These are phyloP conservation scores for Drosophila saltans DNA, from an alignment of 1,140 invertebrate species.

Conservation along the genomic window DNA sequence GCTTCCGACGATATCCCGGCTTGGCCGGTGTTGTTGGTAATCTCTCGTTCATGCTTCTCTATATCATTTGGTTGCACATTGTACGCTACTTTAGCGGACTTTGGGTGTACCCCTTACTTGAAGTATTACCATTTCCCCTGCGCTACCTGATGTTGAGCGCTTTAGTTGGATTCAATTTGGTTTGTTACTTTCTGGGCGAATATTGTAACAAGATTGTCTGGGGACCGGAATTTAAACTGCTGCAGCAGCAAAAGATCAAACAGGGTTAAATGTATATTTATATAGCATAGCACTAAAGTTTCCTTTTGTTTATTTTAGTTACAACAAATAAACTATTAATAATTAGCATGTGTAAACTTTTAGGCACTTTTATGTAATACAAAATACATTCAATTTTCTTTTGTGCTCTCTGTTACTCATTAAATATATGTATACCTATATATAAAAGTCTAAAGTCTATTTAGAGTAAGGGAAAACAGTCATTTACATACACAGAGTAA, in stretches of 20 bases:
- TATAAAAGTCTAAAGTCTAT: slow-evolving; percentile 35
- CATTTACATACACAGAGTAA: slow-evolving; percentile 29
- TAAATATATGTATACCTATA: slow-evolving; percentile 11
- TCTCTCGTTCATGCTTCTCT: slow-evolving; percentile 62
- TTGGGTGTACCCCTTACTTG: slow-evolving; percentile 74
- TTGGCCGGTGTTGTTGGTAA: slow-evolving; percentile 59
- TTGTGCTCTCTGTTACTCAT: slow-evolving; percentile 7
- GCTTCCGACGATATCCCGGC: slow-evolving; percentile 67
- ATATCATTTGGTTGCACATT: slow-evolving; percentile 76
- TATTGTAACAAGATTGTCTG: slow-evolving; percentile 62
- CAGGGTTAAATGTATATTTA: slow-evolving; percentile 26
- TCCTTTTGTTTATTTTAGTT: slow-evolving; percentile 67
- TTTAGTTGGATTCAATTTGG: slow-evolving; percentile 61
- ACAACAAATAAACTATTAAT: slow-evolving; percentile 53
- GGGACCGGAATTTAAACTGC: slow-evolving; percentile 62
- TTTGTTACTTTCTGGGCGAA: slow-evolving; percentile 68
- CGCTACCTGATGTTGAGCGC: slow-evolving; percentile 61
- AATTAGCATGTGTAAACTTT: slow-evolving; percentile 49
- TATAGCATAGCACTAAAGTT: slow-evolving; percentile 23
- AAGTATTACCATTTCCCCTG: slow-evolving; percentile 57
- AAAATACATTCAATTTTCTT: slow-evolving; percentile 1
- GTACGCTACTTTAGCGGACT: slow-evolving; percentile 69
- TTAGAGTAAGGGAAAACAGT: slow-evolving; percentile 57
- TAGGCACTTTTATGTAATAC: slow-evolving; percentile 51
- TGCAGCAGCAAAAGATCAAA: slow-evolving; percentile 50